Conservation (phyloP, 2,113 vertebrate species). For the Puffinus mauretanicus region DNA sequence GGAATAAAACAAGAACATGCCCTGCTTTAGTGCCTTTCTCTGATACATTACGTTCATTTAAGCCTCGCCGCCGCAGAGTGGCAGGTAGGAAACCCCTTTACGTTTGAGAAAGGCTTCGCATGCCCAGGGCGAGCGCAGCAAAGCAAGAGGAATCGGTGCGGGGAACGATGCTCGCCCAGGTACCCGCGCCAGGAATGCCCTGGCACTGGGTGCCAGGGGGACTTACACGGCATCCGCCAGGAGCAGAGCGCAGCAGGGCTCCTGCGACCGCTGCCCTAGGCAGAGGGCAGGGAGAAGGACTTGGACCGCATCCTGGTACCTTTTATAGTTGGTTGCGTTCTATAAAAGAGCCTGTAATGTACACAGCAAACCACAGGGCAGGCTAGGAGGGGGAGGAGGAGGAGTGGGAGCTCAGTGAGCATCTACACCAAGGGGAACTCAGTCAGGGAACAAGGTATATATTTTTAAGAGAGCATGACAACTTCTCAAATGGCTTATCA, state of each 20-base stretch:
- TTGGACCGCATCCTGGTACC: slow-evolving; percentile 36
- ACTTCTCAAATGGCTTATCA: background rate
- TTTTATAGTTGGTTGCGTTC: slow-evolving; percentile 51
- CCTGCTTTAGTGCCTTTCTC: background rate
- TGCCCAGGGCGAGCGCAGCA: rapidly evolving
- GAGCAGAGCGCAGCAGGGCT: background rate
- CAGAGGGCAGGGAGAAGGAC: background rate
- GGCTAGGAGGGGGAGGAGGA: background rate
- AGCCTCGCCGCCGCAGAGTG: background rate
- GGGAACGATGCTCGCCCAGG: rapidly evolving
- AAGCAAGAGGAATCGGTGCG: background rate
- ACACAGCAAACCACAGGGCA: slow-evolving; percentile 46
- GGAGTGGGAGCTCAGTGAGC: background rate
- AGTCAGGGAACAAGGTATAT: background rate
- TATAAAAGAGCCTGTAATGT: slow-evolving; percentile 18
- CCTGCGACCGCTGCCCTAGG: background rate
- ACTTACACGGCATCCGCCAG: rapidly evolving
- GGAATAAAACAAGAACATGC: background rate
- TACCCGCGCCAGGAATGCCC: rapidly evolving
- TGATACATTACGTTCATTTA: rapidly evolving
- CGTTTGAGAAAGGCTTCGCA: background rate
- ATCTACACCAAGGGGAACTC: background rate
- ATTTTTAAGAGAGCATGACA: background rate
- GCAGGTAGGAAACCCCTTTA: background rate
- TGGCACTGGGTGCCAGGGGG: background rate